Evolutionary conservation across 2,888 invertebrate genomes (phyloP).

Genomic region (Halocaridina rubra): DNA sequence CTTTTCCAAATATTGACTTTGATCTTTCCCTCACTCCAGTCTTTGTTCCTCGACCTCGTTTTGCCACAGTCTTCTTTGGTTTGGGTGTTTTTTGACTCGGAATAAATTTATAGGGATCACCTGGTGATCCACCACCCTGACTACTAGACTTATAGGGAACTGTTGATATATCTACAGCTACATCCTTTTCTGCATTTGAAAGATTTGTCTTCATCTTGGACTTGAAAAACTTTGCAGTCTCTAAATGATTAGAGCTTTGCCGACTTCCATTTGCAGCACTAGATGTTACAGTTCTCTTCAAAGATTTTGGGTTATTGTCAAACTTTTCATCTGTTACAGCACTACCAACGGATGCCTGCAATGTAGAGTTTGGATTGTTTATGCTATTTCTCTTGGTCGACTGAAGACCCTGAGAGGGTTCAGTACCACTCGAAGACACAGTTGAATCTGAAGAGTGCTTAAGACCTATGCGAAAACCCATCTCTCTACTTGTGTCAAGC

Average conservation of each 20-base stretch:
- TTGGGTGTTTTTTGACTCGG: slow-evolving; percentile 39
- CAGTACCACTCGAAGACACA: background rate
- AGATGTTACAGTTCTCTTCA: too few relatives aligned
- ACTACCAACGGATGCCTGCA: background rate
- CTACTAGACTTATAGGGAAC: background rate
- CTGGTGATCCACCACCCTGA: background rate
- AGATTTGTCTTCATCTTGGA: background rate
- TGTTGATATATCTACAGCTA: background rate
- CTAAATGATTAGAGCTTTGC: background rate
- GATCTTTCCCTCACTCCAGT: background rate
- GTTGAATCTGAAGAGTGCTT: slow-evolving; percentile 1
- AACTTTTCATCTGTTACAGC: background rate
- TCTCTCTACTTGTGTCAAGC: slow-evolving; percentile 33
- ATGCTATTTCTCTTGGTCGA: background rate
- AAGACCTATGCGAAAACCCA: slow-evolving; percentile 49
- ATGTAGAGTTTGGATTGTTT: background rate
- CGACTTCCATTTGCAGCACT: background rate
- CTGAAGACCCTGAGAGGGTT: background rate
- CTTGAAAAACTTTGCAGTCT: slow-evolving; percentile 12
- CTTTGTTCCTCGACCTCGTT: background rate
- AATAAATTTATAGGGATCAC: slow-evolving; percentile 27
- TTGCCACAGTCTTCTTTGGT: background rate
- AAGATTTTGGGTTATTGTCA: too few relatives aligned
- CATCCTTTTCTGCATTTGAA: background rate
- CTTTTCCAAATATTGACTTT: background rate